Evolutionary conservation across 2,113 vertebrate species (phyloP).

Genomic region (Macrotus californicus): DNA sequence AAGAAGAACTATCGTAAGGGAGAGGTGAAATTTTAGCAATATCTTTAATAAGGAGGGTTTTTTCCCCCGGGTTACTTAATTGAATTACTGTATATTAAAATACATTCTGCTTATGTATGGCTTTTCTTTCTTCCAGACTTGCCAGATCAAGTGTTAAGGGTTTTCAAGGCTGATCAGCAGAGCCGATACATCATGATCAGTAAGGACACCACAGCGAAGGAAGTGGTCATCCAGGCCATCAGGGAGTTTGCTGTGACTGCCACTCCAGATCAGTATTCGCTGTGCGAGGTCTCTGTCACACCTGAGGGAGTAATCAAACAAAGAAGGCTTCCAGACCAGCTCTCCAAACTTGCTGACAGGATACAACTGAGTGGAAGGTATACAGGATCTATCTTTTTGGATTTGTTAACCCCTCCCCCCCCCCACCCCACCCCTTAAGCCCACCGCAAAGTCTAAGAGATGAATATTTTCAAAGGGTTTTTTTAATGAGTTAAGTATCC

Average conservation of each 20-base stretch:
- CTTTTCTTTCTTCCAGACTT: conserved; percentile 82
- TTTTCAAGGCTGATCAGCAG: conserved; percentile 98
- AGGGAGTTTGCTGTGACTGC: conserved; percentile 95
- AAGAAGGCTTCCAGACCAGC: conserved; percentile 93
- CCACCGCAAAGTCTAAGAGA: background rate
- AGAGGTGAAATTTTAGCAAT: background rate
- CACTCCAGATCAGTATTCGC: conserved; percentile 90
- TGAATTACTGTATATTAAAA: background rate
- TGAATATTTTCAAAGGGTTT: background rate
- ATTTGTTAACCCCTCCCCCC: background rate
- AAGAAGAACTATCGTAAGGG: background rate
- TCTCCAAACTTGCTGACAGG: conserved; percentile 96
- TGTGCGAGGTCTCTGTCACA: conserved; percentile 97
- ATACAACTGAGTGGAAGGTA: conserved; percentile 98
- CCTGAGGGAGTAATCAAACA: conserved; percentile 99
- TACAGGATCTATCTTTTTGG: background rate
- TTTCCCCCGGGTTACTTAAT: background rate
- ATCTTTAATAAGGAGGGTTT: background rate
- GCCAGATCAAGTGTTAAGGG: conserved; percentile 94
- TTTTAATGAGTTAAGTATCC: background rate
- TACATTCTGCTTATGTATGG: background rate
- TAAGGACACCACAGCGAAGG: conserved; percentile 97
- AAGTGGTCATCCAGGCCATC: conserved; percentile 96
- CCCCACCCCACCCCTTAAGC: background rate
- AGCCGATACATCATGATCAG: conserved; percentile 99